A percentile compares a stretch with the other conserved stretches of the same genome.
phyloP scores from a whole-genome alignment of 2,888 invertebrate species.

The Callinectes sapidus region DNA sequence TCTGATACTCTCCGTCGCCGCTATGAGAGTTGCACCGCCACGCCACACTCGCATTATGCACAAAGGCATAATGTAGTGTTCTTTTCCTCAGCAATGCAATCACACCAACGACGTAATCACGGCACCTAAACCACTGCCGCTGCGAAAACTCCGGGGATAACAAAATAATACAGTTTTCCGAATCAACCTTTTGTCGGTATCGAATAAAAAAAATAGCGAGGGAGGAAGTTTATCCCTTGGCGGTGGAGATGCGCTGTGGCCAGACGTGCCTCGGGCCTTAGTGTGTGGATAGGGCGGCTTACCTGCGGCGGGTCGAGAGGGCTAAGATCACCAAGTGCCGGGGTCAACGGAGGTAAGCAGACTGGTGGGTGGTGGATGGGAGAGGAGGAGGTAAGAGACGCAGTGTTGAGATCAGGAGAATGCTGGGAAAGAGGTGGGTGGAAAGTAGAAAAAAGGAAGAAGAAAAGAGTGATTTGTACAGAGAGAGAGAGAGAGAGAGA shows the following conservation, averaged over 20 bases:
- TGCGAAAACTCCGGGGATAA: not conserved
- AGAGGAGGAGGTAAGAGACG: not conserved
- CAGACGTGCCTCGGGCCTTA: conserved; percentile 38
- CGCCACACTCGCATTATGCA: not conserved
- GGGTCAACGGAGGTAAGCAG: not conserved
- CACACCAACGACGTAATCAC: not conserved
- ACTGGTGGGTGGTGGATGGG: not conserved
- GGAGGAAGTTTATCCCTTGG: not conserved
- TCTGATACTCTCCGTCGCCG: not conserved
- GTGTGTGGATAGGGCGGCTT: conserved; percentile 21
- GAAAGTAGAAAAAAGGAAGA: not conserved
- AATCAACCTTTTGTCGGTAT: not conserved
- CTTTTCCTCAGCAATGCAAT: not conserved
- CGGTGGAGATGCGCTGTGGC: not conserved
- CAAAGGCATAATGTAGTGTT: not conserved
- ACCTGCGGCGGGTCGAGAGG: not conserved
- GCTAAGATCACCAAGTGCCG: conserved; percentile 18
- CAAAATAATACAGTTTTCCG: not conserved
- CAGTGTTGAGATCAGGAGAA: conserved; percentile 7
- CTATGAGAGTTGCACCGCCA: not conserved
- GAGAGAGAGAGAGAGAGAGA: conserved; percentile 39
- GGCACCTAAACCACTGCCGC: not conserved
- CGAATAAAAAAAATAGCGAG: not conserved
- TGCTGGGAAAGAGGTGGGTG: conserved; percentile 15
- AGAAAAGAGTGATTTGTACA: not conserved